phyloP scores from a whole-genome alignment of 2,797 vertebrate species.

The Manis javanica region DNA sequence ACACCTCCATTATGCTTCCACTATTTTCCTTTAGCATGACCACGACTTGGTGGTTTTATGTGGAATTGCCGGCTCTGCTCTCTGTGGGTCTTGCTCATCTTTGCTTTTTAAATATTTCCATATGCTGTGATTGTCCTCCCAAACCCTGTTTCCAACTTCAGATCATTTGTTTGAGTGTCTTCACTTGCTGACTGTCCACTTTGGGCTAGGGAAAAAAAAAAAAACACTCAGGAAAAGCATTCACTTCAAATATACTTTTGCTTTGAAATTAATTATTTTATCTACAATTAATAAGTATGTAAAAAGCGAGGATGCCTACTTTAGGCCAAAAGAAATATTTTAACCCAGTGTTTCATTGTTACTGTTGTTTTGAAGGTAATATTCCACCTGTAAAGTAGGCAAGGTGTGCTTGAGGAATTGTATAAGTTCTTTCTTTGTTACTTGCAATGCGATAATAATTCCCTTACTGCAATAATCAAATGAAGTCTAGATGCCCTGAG shows the following conservation, averaged over 20 bases:
- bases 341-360: conserved; percentile 60
- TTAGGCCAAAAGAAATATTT: conserved; percentile 66
- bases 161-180: conserved; percentile 1
- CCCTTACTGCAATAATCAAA: not conserved
- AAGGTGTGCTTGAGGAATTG: not conserved
- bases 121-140: not conserved
- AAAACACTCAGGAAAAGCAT: conserved; percentile 62
- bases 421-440: conserved; percentile 7
- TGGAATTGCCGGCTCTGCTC: not conserved
- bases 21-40: not conserved
- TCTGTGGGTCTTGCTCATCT: not conserved
- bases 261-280: conserved; percentile 82
- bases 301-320: conserved; percentile 78
- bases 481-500: not conserved
- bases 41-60: conserved; percentile 18
- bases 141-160: not conserved
- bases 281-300: conserved; percentile 76
- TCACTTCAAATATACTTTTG: conserved; percentile 60
- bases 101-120: conserved; percentile 27
- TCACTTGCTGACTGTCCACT: conserved; percentile 66
- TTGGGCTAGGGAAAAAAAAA: conserved; percentile 57
- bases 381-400: conserved; percentile 70
- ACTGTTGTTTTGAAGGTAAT: conserved; percentile 74
- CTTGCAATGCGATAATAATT: not conserved
- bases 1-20: not conserved